Percentiles rank a stretch among this genome's conserved stretches.
Conservation (phyloP, 2,888 invertebrate species). For the Alloplasta piceator region DNA sequence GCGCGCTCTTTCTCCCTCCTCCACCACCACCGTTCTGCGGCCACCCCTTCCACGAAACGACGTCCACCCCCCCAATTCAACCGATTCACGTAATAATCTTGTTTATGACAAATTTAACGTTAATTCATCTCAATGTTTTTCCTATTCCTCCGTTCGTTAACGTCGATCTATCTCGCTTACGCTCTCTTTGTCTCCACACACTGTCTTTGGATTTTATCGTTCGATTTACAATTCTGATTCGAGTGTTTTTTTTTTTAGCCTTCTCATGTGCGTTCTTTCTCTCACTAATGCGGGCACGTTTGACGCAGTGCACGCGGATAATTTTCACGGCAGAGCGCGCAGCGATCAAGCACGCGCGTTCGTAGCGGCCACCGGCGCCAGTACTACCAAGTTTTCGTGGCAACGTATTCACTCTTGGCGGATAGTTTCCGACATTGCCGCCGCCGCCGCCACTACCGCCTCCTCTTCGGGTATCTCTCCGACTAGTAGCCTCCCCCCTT, state of each 20-base stretch:
- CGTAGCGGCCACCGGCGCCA: conserved; percentile 70
- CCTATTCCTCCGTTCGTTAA: neutral
- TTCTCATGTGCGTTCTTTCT: conserved; percentile 9
- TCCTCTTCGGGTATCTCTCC: conserved; percentile 27
- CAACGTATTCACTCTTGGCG: conserved; percentile 62
- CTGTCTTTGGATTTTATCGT: too few relatives aligned
- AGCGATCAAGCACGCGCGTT: conserved; percentile 58
- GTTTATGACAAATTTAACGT: too few relatives aligned
- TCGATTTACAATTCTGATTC: neutral
- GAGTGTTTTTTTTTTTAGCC: conserved; percentile 7
- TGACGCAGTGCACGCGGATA: conserved; percentile 43
- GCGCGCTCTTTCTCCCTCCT: neutral
- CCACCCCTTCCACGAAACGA: too few relatives aligned
- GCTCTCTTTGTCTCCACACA: too few relatives aligned
- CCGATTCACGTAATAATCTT: too few relatives aligned
- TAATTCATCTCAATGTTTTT: neutral
- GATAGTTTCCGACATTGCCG: conserved; percentile 1
- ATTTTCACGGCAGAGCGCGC: conserved; percentile 50
- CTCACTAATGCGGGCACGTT: neutral
- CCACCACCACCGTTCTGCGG: too few relatives aligned
- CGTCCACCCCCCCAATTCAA: too few relatives aligned
- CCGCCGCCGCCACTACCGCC: conserved; percentile 35
- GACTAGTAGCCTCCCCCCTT: conserved; percentile 3
- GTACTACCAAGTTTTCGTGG: conserved; percentile 68
- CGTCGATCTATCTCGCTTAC: neutral